Evolutionary conservation across 2,888 invertebrate genomes (phyloP), one percentile per base, ranked within the genome.

Genomic region (Lasioglossum marginatum): DNA sequence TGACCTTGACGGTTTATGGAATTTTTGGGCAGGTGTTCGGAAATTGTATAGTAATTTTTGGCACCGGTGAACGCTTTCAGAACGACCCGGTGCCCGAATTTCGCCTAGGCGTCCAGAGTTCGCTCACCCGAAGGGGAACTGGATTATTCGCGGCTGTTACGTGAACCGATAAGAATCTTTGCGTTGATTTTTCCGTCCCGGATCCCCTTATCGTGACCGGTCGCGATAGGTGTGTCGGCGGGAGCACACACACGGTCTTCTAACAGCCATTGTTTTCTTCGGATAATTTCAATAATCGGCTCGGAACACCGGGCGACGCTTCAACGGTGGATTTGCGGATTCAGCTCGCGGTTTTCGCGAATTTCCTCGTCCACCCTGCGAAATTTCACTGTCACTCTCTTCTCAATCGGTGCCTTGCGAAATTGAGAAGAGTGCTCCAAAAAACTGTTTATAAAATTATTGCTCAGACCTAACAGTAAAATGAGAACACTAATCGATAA

Each of bases 101-200:
- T 68, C 23, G 34, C 5, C 10, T 68, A 23, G 4, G 57, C 76
- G 71, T 34, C 19, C 23, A 68, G 77, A 75, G 89, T 89, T 89
- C 90, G 89, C 63, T 88, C 86, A 89, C 89, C 89, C 37, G n/a
- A 12, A 19, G 85, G 37, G 31, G n/a, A 34, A 31, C 43, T 27
- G 57, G 85, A 85, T 90, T 86, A 82, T 83, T 84, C 82, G 78
- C 79, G 75, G 81, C 81, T n/a, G 68, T 89, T 89, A 90, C 85
- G 83, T 82, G 45, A 70, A 34, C 70, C 70, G 90, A 90, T 90
- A 90, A 90, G 87, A 78, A 90, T 90, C 84, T 82, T 48, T 71
- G 74, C 81, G 63, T 31, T 63, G 63, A 83, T 87, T 87, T 76
- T 81, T 77, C 63, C 52, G 68, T 37, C 23, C 57, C 34, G 57